Percentiles rank a stretch among this genome's conserved stretches.
Evolutionary conservation across 2,888 invertebrate species (phyloP).

Genomic region (Halictus ligatus): DNA sequence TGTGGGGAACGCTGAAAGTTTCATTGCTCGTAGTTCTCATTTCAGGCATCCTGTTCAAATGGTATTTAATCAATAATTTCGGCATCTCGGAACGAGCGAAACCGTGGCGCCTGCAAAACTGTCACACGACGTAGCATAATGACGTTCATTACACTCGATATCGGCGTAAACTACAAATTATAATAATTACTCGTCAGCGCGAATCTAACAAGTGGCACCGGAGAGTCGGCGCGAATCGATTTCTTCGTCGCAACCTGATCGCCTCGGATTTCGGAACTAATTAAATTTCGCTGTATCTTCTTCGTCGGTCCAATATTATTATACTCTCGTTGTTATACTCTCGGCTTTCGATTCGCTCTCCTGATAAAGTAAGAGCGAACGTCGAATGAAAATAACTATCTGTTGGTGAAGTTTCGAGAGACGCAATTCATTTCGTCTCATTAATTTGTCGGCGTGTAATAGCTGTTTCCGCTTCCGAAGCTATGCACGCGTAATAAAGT

Average conservation of each 20-base stretch:
- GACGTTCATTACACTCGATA: conserved; percentile 38
- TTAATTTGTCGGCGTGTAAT: conserved; percentile 2
- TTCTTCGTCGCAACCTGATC: not conserved
- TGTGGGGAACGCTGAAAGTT: not conserved
- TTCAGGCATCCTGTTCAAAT: not conserved
- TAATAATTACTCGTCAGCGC: conserved; percentile 29
- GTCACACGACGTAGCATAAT: conserved; percentile 27
- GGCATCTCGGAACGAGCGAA: not conserved
- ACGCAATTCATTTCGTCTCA: conserved; percentile 1
- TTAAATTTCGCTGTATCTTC: not conserved
- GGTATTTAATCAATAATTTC: conserved; percentile 45
- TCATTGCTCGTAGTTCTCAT: not conserved
- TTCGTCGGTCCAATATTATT: not conserved
- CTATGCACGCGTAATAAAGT: not conserved
- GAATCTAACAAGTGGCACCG: conserved; percentile 13
- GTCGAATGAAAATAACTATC: not conserved
- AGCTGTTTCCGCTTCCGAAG: not conserved
- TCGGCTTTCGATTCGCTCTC: not conserved
- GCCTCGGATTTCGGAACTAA: not conserved
- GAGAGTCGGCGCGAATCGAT: not conserved
- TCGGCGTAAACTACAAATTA: conserved; percentile 22
- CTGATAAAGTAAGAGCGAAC: not conserved
- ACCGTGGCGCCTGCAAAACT: conserved; percentile 9
- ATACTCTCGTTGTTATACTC: not conserved
- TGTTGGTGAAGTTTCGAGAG: not conserved